Conservation (phyloP, 2,113 vertebrate genomes). For the Astur gentilis region DNA sequence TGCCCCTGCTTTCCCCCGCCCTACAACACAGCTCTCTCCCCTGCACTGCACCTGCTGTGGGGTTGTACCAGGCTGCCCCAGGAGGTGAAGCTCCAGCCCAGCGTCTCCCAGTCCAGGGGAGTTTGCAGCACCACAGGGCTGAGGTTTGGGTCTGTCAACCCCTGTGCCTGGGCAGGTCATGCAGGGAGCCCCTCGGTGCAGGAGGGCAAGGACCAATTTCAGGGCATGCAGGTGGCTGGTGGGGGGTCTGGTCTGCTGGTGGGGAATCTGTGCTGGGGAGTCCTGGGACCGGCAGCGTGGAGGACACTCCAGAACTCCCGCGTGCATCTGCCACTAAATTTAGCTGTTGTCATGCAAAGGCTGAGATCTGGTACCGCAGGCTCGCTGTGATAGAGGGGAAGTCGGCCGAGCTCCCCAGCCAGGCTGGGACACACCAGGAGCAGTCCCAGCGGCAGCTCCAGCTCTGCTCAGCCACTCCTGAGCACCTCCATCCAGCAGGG, state of each 20-base stretch:
- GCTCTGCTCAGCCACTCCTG: not conserved
- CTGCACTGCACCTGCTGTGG: rapidly evolving
- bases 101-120: too few species aligned
- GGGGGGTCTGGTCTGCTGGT: not conserved
- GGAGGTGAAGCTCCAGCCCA: not conserved
- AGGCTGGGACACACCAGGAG: not conserved
- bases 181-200: rapidly evolving
- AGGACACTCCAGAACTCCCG: not conserved
- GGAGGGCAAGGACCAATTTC: not conserved
- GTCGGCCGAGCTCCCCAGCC: rapidly evolving
- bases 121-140: not conserved
- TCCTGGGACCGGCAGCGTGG: not conserved
- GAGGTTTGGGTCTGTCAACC: not conserved
- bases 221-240: rapidly evolving
- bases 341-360: rapidly evolving
- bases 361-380: rapidly evolving
- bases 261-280: not conserved
- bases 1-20: rapidly evolving
- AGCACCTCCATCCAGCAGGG: rapidly evolving
- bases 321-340: not conserved
- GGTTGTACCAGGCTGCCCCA: not conserved
- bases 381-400: not conserved
- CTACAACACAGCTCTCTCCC: not conserved
- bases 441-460: not conserved
- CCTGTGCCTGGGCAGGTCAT: not conserved